Percentiles rank a stretch among this genome's conserved stretches.
phyloP scores from a whole-genome alignment of 2,113 vertebrate genomes.

The Cochlearius cochlearius region DNA sequence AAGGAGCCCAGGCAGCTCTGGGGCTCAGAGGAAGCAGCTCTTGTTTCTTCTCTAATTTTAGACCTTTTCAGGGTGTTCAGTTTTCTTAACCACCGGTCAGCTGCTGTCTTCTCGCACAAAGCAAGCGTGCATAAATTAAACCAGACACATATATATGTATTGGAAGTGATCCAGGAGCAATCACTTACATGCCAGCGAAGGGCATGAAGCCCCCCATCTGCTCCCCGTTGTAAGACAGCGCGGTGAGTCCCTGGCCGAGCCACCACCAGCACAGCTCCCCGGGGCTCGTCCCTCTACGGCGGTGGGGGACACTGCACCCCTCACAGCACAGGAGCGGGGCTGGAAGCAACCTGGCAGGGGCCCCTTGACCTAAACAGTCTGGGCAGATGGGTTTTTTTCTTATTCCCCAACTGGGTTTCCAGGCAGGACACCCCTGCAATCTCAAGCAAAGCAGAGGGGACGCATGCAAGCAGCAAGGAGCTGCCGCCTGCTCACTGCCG shows the following conservation, averaged over 20 bases:
- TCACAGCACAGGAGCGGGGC: rapidly evolving
- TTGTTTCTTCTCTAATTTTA: slow-evolving; percentile 40
- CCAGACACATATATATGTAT: background rate
- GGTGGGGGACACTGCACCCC: background rate
- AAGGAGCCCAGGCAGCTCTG: background rate
- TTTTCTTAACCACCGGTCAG: slow-evolving; percentile 29
- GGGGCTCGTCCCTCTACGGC: rapidly evolving
- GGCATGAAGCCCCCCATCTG: slow-evolving; percentile 44
- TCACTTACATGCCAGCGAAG: background rate
- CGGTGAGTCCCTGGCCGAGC: background rate
- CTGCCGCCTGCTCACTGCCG: background rate
- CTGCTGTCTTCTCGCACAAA: slow-evolving; percentile 8
- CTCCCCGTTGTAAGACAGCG: background rate
- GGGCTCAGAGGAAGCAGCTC: background rate
- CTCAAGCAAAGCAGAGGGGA: background rate
- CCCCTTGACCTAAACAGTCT: background rate
- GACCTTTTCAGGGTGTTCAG: background rate
- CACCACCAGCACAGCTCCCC: background rate
- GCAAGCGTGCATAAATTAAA: background rate
- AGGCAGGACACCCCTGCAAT: background rate
- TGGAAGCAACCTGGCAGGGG: background rate
- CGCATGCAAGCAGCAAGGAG: background rate
- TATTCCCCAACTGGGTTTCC: background rate
- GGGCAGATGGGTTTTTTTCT: background rate
- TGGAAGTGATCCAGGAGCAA: slow-evolving; percentile 33